Percentiles rank a stretch among this genome's conserved stretches.
Conservation (phyloP, 2,113 vertebrate genomes). For the Collichthys lucidus region DNA sequence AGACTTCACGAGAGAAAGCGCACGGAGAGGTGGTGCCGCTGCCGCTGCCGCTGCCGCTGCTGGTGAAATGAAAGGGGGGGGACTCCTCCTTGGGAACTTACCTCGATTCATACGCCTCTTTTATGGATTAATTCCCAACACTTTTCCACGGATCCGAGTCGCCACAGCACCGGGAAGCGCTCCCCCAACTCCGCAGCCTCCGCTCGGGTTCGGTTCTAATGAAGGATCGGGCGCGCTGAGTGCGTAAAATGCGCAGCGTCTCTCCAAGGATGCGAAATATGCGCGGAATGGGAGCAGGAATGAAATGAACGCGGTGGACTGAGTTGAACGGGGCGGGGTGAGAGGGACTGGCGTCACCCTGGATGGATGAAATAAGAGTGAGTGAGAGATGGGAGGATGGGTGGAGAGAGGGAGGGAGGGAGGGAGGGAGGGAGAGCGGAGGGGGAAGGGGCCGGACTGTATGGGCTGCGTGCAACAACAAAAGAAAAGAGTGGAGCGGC, state of each 20-base stretch:
- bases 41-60: too few relatives aligned
- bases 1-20: background rate
- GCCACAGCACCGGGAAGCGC: conserved; percentile 43
- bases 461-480: conserved; percentile 75
- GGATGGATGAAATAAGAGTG: conserved; percentile 78
- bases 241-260: conserved; percentile 84
- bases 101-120: conserved; percentile 77
- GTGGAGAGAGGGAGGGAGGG: conserved; percentile 29
- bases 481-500: conserved; percentile 75
- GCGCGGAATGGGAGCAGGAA: conserved; percentile 98
- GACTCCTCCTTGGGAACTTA: conserved; percentile 81
- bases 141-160: conserved; percentile 60
- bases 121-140: conserved; percentile 69
- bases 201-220: conserved; percentile 41
- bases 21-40: too few relatives aligned
- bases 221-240: conserved; percentile 67
- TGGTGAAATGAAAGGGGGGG: conserved; percentile 12
- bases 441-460: conserved; percentile 73
- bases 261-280: conserved; percentile 95
- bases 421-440: conserved; percentile 16
- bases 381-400: conserved; percentile 67
- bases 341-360: conserved; percentile 88
- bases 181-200: conserved; percentile 51
- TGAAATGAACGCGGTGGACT: conserved; percentile 95
- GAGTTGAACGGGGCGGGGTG: conserved; percentile 89